Conservation (phyloP, 2,888 invertebrate species). For the Gasteruption jaculator region DNA sequence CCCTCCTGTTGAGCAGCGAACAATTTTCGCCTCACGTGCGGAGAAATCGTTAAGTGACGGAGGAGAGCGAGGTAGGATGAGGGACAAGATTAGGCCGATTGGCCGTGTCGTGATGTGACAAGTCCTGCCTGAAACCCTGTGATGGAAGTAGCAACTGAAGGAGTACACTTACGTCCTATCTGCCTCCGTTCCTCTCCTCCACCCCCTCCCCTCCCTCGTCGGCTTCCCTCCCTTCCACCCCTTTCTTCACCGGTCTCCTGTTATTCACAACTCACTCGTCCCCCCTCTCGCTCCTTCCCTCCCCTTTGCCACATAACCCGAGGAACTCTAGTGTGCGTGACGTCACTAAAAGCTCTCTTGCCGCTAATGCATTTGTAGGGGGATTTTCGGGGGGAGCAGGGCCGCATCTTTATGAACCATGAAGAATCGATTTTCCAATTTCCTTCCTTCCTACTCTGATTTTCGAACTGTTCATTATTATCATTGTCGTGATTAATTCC, state of each 20-base stretch:
- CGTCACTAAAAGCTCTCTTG: slow-evolving; percentile 38
- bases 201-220: slow-evolving; percentile 9
- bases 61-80: no score
- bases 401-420: background rate
- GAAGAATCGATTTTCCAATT: slow-evolving; percentile 1
- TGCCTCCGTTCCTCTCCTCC: slow-evolving; percentile 7
- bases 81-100: no score
- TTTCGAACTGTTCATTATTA: slow-evolving; percentile 6
- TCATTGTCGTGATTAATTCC: slow-evolving; percentile 16
- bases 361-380: slow-evolving; percentile 49
- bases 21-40: no score
- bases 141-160: no score
- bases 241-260: slow-evolving; percentile 20
- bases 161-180: slow-evolving; percentile 21
- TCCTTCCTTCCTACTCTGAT: slow-evolving; percentile 4
- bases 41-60: no score
- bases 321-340: slow-evolving; percentile 28
- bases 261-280: slow-evolving; percentile 14
- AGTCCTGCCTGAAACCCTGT: no score
- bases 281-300: slow-evolving; percentile 14
- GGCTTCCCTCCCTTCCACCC: slow-evolving; percentile 16
- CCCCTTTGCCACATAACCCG: background rate
- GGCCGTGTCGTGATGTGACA: no score
- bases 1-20: no score
- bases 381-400: slow-evolving; percentile 27